These are phyloP conservation scores for Propsilocerus akamusi DNA, from an alignment of 1,140 invertebrate genomes.

Conservation along the genomic window DNA sequence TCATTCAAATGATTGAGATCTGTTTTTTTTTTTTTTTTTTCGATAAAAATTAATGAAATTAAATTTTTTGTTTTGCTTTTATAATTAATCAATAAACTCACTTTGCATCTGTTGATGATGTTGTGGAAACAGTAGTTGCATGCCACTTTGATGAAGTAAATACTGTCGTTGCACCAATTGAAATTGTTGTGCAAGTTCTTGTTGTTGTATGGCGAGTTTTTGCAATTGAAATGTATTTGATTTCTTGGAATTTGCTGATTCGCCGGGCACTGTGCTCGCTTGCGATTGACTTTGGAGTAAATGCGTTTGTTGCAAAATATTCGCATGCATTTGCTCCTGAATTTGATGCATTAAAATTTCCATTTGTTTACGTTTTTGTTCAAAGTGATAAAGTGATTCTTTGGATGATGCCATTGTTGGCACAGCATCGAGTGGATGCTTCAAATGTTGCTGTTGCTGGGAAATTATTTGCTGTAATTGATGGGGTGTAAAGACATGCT, in stretches of 20 bases:
- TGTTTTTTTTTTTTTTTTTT: conserved; percentile 14
- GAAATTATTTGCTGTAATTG: background rate
- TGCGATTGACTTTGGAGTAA: background rate
- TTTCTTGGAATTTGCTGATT: too few relatives aligned
- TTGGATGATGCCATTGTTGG: background rate
- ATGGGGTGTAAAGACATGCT: background rate
- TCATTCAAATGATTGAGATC: background rate
- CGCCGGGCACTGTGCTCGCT: too few relatives aligned
- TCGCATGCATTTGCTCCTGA: background rate
- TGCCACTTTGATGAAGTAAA: background rate
- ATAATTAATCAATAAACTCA: background rate
- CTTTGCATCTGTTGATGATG: background rate
- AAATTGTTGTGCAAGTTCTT: background rate
- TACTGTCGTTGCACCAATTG: background rate
- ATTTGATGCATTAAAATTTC: conserved; percentile 2
- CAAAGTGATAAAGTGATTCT: background rate
- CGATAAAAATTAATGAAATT: background rate
- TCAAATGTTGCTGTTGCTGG: too few relatives aligned
- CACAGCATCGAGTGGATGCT: too few relatives aligned
- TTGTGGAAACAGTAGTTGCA: background rate
- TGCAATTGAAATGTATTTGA: background rate
- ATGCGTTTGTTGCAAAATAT: background rate
- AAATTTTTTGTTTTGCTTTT: background rate
- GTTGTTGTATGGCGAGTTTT: conserved; percentile 3
- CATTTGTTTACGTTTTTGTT: conserved; percentile 1